Evolutionary conservation across 2,888 invertebrate species (phyloP).

Genomic region (Troides aeacus): DNA sequence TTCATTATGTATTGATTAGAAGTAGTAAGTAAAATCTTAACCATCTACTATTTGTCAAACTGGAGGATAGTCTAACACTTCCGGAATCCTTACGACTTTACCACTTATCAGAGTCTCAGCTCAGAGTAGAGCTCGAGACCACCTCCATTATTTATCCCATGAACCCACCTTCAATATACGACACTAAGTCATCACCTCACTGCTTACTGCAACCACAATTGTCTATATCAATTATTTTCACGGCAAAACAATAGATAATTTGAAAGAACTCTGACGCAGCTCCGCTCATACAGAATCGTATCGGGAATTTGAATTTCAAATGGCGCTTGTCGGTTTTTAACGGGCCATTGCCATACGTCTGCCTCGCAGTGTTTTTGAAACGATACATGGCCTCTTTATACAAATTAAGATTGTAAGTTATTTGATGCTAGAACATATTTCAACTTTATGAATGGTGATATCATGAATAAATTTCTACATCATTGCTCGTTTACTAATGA

Average conservation of each 20-base stretch:
- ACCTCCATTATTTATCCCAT: too few relatives aligned
- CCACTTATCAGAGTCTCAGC: too few relatives aligned
- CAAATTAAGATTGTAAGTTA: conserved; percentile 2
- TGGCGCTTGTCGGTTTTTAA: conserved; percentile 38
- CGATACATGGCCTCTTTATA: conserved; percentile 5
- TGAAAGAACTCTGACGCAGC: conserved; percentile 51
- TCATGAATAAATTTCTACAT: conserved; percentile 14
- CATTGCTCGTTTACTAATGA: conserved; percentile 9
- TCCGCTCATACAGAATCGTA: conserved; percentile 53
- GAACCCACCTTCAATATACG: too few relatives aligned
- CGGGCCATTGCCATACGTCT: conserved; percentile 11
- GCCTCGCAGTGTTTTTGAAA: conserved; percentile 1
- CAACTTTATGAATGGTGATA: conserved; percentile 9
- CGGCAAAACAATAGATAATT: conserved; percentile 50
- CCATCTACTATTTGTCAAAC: too few relatives aligned
- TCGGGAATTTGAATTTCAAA: conserved; percentile 46
- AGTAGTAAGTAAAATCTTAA: too few relatives aligned
- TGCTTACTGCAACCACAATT: conserved; percentile 27
- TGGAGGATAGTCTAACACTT: too few relatives aligned
- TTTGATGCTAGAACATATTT: conserved; percentile 9
- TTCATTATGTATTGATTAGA: too few relatives aligned
- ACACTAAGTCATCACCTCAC: neutral
- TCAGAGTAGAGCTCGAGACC: too few relatives aligned
- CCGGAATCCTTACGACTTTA: too few relatives aligned
- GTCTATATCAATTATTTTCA: conserved; percentile 41